Conservation (phyloP, 2,888 invertebrate genomes). For the Agonopterix alstromeriana region DNA sequence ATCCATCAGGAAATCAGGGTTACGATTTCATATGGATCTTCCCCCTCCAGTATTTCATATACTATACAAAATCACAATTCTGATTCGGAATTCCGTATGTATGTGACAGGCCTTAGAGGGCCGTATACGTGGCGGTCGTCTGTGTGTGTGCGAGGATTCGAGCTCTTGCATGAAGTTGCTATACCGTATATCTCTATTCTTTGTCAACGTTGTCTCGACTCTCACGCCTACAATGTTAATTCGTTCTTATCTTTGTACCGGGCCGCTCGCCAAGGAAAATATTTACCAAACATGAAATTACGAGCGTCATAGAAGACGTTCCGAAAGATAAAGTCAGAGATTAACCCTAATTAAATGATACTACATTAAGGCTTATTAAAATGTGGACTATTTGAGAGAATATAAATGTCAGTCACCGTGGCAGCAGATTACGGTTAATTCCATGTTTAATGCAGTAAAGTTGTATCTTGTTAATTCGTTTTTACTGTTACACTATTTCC, state of each 20-base stretch:
- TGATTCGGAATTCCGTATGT: too few relatives aligned
- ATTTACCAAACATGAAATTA: conserved; percentile 64
- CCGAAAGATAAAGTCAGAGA: conserved; percentile 50
- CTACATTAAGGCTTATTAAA: conserved; percentile 42
- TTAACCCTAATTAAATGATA: conserved; percentile 61
- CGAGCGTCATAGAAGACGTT: conserved; percentile 38
- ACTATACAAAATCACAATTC: too few relatives aligned
- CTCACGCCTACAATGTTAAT: conserved; percentile 41
- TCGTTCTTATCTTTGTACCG: conserved; percentile 37
- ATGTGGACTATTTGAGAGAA: conserved; percentile 32
- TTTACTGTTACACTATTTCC: too few relatives aligned
- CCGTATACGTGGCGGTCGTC: too few relatives aligned
- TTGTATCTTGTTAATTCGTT: too few relatives aligned
- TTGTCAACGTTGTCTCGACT: conserved; percentile 19
- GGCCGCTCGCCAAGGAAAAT: conserved; percentile 56
- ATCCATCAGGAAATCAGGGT: too few relatives aligned
- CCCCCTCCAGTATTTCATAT: too few relatives aligned
- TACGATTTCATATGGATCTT: too few relatives aligned
- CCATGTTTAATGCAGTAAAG: background rate
- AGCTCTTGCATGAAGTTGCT: background rate
- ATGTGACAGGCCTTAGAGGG: too few relatives aligned
- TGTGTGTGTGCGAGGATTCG: too few relatives aligned
- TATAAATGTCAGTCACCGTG: conserved; percentile 9
- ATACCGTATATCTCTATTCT: background rate
- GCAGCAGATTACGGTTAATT: background rate